These are phyloP conservation scores for Gortyna flavago DNA, from an alignment of 2,888 invertebrate species.

Conservation along the genomic window DNA sequence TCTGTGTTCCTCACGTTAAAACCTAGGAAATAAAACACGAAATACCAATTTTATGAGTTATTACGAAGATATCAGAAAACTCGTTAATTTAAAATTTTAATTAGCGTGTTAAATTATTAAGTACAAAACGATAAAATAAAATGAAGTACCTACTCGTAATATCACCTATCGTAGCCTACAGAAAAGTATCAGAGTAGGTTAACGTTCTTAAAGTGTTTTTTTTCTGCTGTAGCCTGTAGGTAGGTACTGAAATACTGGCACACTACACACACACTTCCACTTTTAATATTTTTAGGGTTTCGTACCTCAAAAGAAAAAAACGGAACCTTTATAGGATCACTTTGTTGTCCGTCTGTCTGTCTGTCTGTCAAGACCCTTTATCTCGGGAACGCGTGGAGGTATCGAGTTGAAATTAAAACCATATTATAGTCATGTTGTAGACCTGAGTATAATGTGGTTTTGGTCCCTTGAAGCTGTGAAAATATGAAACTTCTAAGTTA, in stretches of 20 bases:
- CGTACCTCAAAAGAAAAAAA: no score
- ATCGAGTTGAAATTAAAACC: no score
- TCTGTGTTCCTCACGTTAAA: not conserved
- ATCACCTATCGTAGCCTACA: not conserved
- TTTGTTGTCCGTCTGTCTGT: no score
- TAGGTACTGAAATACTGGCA: not conserved
- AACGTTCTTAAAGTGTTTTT: not conserved
- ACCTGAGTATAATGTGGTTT: no score
- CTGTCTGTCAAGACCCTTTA: no score
- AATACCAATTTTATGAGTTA: not conserved
- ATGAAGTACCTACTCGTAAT: no score
- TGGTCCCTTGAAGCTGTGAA: no score
- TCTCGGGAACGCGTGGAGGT: no score
- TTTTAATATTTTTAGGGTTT: not conserved
- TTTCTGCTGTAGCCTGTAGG: not conserved
- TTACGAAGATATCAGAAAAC: not conserved
- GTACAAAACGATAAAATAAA: no score
- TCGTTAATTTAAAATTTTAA: slow-evolving; percentile 14
- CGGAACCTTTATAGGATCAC: no score
- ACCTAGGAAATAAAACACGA: not conserved
- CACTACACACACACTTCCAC: not conserved
- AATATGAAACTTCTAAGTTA: no score
- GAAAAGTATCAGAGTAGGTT: not conserved
- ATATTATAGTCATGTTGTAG: no score
- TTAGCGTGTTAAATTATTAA: slow-evolving; percentile 5